Base-by-base conservation (phyloP, 2,113 vertebrate genomes). In the Pachyramphus minor region DNA sequence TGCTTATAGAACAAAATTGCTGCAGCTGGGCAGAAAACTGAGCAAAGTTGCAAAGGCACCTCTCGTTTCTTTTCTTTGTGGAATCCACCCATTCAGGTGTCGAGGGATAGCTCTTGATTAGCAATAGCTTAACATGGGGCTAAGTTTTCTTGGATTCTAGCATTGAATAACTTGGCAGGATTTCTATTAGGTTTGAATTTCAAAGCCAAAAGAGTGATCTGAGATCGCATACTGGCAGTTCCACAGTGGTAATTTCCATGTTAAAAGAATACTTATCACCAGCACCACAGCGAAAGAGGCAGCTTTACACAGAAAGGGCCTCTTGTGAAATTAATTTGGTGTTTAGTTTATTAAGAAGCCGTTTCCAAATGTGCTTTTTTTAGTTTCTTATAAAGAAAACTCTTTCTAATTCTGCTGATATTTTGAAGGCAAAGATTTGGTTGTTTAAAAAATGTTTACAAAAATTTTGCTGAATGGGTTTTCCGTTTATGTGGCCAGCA, bases 141-240 rank as follows among this genome's bases (percentile, higher is more conserved):
- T 97, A 95, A 96, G 91, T 96, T 97, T 97, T 97, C 97, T 97
- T 97, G 97, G 97, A 97, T 96, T 95, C 90, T 96, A 91, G 68
- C 92, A 76, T 91, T 96, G 96, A 96, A 95, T 94, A 93, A 97
- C 97, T 97, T 97, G 97, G 97, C 97, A 97, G 97, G 96, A 94
- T 97, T 96, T 96, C 97, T 97, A 95, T 97, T 97, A 97, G 97
- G 96, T 96, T 97, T 96, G 94, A 96, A 97, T 97, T 97, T 97
- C 97, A 97, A 97, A 97, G 97, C 97, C 97, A 97, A 97, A 97
- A 96, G 97, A 97, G 97, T 97, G 97, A 97, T 97, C 95, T 97
- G 97, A 97, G 97, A 97, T 97, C 71, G 83, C 97, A 97, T 78
- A 97, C 95, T 97, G 97, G 97, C 97, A 97, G 94, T 97, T 97